Evolutionary conservation across 1,140 invertebrate genomes (phyloP), one percentile per base, ranked within the genome.

Genomic region (Agrilus planipennis): DNA sequence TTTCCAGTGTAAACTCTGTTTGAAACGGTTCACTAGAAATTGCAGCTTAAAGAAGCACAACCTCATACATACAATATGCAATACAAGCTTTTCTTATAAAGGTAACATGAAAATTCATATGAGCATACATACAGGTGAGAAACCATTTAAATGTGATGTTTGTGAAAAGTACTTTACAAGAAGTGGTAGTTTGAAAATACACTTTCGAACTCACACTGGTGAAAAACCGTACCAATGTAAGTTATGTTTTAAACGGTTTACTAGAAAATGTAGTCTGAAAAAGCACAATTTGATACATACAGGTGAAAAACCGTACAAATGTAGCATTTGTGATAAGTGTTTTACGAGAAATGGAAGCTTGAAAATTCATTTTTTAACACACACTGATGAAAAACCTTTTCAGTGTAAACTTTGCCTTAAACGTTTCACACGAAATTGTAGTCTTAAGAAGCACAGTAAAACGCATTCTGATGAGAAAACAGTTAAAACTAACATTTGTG

Each of bases 321-420:
- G 34, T 15, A 11, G 4, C 17, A 2, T n/a, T 36, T 36, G 34
- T 15, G 21, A 22, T 12, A 21, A 18, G 11, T 18, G 36, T 18
- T 22, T 25, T 14, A 39, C 6, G 17, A 15, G 22, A 27, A 25
- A 25, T 21, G 34, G 34, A 11, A 21, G 23, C n/a, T 14, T 15
- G 4, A 20, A 36, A 36, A 20, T 18, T 21, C 34, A 36, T 15
- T 15, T 36, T 14, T 12, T 36, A 2, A 36, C 23, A 3, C 34
- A 36, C n/a, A 36, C 34, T 15, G 34, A 21, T 23, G 34, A 36
- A 36, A 36, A 36, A 12, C 34, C 34, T 9, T 36, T 36, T 15
- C 20, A 36, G 12, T 36, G 34, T 22, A 22, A 20, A 15, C 2
- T 21, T 10, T 36, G 34, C 15, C 12, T 15, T 27, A 27, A 39